Conservation (phyloP, 2,113 vertebrate genomes). For the Perca schrenkii region DNA sequence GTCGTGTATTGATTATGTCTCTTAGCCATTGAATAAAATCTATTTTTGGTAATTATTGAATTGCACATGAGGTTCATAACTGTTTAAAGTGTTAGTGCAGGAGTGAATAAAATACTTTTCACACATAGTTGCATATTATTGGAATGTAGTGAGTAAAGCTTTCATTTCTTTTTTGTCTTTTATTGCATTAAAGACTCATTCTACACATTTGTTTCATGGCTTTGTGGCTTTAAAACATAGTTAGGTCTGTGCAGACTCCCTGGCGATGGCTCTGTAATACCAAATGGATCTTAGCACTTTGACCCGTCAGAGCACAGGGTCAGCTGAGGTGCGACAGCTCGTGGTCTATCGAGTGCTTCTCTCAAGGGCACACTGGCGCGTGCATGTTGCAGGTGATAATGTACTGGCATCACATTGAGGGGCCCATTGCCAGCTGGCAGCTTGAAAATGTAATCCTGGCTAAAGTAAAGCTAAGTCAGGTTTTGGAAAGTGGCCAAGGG, state of each 20-base stretch:
- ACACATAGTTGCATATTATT: no score
- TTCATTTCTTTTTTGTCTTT: background rate
- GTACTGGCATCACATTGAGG: conserved; percentile 38
- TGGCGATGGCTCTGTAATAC: background rate
- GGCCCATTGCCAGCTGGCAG: conserved; percentile 38
- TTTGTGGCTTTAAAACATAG: background rate
- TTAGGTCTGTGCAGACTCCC: background rate
- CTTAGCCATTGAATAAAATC: background rate
- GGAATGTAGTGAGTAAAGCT: no score
- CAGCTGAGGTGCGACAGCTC: conserved; percentile 41
- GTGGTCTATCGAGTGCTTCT: conserved; percentile 1
- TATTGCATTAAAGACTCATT: background rate
- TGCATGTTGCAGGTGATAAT: conserved; percentile 60
- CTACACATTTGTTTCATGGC: background rate
- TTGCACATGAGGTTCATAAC: background rate
- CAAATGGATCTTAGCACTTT: conserved; percentile 6
- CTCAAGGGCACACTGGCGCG: conserved; percentile 53
- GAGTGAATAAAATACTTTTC: background rate
- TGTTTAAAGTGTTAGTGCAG: background rate
- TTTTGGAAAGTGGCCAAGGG: conserved; percentile 56
- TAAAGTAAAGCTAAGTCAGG: conserved; percentile 48
- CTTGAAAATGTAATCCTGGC: conserved; percentile 42
- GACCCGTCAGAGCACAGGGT: conserved; percentile 13
- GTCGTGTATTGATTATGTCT: background rate
- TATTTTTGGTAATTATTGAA: background rate